Evolutionary conservation across 2,797 vertebrate genomes (phyloP), one percentile per base, ranked within the genome.

Genomic region (Yasuhikotakia modesta): DNA sequence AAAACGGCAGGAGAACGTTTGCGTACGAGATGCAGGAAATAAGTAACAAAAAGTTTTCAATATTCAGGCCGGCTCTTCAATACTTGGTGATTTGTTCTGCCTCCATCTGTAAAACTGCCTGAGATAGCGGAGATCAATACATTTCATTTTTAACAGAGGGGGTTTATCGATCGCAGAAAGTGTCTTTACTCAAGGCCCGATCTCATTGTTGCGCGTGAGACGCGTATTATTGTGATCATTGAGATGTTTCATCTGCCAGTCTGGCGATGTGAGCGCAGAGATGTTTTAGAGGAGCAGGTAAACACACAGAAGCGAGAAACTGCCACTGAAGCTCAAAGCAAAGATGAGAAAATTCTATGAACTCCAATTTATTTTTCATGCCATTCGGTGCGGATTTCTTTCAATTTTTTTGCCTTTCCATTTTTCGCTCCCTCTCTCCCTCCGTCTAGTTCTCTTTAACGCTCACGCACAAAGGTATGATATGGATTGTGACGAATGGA

Each of bases 71-170:
- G 66, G 53, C 24, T 67, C 46, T 80, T 76, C 73, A 83, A 70
- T 43, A 73, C 79, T 85, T 87, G 86, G 82, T 77, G 65, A 81
- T 91, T 89, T 88, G 89, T 87, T 90, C 83, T 85, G 84, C 84
- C 87, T 89, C 88, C 87, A 89, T 92, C 89, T 87, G 82, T 82
- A 81, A 86, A 91, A 87, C 87, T 60, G 86, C 87, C 86, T 84
- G 89, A 88, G 88, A 82, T 84, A 76, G 85, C 85, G 30, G 73
- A 84, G 83, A 92, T 92, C 91, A 88, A 92, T 92, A 91, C 88
- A 88, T 91, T 90, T 92, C 90, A 91, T 92, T 92, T 91, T 92
- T 91, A 91, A 91, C 86, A 87, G 87, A 82, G 86, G 87, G 85
- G 82, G 70, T 39, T 48, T 90, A 93, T 93, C 83, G 90, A 92